Conservation (phyloP, 64 coral and sea anemone species). For the Montipora capricornis region DNA sequence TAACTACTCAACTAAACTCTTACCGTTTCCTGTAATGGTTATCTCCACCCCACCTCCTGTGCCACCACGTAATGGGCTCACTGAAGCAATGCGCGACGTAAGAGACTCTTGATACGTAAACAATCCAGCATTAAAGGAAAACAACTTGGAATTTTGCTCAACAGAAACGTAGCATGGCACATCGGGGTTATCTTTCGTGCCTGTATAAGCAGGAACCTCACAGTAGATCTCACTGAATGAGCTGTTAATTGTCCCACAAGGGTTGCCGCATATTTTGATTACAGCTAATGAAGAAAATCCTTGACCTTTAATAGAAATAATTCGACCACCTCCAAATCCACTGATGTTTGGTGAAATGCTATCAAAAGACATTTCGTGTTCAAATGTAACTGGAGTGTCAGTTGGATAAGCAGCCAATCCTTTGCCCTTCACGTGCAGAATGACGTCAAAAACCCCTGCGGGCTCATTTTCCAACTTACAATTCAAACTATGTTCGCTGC, state of each 20-base stretch:
- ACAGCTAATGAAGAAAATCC: constrained; percentile 45
- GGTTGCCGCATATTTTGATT: constrained; percentile 52
- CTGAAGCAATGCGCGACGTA: constrained; percentile 63
- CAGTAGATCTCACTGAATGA: constrained; percentile 46
- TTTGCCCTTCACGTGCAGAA: constrained; percentile 59
- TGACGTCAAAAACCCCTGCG: constrained; percentile 54
- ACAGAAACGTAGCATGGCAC: constrained; percentile 24
- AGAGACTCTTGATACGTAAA: constrained; percentile 70
- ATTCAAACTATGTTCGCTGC: constrained; percentile 9
- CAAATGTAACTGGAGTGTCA: not conserved
- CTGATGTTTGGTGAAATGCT: constrained; percentile 39
- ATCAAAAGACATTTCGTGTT: constrained; percentile 38
- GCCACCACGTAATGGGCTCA: constrained; percentile 70
- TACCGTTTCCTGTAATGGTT: constrained; percentile 72
- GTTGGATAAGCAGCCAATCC: constrained; percentile 48
- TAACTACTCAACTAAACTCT: not conserved
- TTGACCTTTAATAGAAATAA: constrained; percentile 39
- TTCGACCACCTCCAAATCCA: constrained; percentile 68
- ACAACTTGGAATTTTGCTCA: not conserved
- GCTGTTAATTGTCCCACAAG: constrained; percentile 37
- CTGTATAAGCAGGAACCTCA: constrained; percentile 63
- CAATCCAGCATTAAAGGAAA: not conserved
- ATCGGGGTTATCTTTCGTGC: not conserved
- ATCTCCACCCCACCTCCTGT: constrained; percentile 69
- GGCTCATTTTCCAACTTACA: constrained; percentile 22